These are phyloP conservation scores for Varanus salvator DNA, from an alignment of 2,113 vertebrate species.

Conservation along the genomic window DNA sequence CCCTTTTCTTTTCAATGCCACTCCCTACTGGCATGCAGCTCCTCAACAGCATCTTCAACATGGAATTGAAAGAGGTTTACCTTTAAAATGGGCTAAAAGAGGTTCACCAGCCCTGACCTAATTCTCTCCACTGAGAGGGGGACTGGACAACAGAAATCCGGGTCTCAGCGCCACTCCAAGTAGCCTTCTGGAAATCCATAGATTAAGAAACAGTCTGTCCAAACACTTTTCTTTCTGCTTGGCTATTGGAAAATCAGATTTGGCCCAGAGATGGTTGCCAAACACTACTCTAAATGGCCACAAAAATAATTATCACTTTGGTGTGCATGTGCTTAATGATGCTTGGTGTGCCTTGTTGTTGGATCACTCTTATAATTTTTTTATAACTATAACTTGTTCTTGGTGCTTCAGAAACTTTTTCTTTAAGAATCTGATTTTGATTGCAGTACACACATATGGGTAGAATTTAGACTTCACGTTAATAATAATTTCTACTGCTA, in stretches of 20 bases:
- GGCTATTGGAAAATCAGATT: neutral
- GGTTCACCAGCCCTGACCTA: neutral
- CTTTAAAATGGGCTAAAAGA: too few relatives aligned
- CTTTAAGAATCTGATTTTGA: conserved; percentile 32
- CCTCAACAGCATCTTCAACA: too few relatives aligned
- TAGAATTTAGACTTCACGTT: conserved; percentile 26
- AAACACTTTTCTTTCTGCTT: neutral
- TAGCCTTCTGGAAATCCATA: neutral
- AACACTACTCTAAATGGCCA: neutral
- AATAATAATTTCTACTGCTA: conserved; percentile 42
- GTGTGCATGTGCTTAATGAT: neutral
- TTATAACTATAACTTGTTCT: neutral
- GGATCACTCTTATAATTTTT: neutral
- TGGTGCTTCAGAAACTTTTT: neutral
- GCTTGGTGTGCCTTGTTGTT: neutral
- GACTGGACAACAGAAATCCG: neutral
- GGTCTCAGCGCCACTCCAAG: neutral
- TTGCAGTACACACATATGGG: conserved; percentile 38
- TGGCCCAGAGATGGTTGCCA: neutral
- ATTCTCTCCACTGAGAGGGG: neutral
- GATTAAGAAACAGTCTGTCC: neutral
- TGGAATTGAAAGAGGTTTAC: too few relatives aligned
- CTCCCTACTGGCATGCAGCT: too few relatives aligned
- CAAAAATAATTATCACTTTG: neutral
- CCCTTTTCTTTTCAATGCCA: too few relatives aligned